Evolutionary conservation across 2,113 vertebrate species (phyloP).

Genomic region (Lasiurus cinereus): DNA sequence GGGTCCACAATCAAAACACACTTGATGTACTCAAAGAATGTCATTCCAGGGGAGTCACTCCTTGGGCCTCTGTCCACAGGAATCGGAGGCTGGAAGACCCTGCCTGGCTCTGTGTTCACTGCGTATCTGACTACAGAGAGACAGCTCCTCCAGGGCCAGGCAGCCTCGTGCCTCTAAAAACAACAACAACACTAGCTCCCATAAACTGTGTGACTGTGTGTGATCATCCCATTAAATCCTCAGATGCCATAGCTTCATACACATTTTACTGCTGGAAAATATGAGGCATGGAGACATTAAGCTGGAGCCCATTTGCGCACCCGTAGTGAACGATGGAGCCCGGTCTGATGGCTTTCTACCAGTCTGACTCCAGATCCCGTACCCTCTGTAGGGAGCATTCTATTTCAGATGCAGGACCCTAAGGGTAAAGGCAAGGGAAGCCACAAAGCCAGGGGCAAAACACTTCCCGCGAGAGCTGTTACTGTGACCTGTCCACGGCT

Average conservation of each 20-base stretch:
- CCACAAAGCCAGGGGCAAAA: background rate
- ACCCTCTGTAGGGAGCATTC: background rate
- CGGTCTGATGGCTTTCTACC: background rate
- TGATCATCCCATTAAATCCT: background rate
- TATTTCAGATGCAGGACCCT: background rate
- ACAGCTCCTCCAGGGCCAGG: background rate
- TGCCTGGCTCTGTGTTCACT: background rate
- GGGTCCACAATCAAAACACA: background rate
- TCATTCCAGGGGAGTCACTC: background rate
- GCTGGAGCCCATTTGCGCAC: background rate
- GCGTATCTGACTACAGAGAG: background rate
- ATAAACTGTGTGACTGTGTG: fast-evolving
- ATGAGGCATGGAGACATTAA: background rate
- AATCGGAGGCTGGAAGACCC: background rate
- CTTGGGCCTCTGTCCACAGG: background rate
- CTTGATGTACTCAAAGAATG: background rate
- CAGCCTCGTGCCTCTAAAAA: background rate
- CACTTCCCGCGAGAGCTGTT: background rate
- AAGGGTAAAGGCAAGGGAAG: background rate
- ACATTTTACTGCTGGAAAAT: background rate
- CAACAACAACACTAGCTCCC: background rate
- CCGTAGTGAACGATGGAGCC: background rate
- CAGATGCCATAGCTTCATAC: background rate
- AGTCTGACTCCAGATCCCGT: background rate
- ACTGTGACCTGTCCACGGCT: background rate